Evolutionary conservation across 2,797 vertebrate species (phyloP).

Genomic region (Gymnothorax reevesii): DNA sequence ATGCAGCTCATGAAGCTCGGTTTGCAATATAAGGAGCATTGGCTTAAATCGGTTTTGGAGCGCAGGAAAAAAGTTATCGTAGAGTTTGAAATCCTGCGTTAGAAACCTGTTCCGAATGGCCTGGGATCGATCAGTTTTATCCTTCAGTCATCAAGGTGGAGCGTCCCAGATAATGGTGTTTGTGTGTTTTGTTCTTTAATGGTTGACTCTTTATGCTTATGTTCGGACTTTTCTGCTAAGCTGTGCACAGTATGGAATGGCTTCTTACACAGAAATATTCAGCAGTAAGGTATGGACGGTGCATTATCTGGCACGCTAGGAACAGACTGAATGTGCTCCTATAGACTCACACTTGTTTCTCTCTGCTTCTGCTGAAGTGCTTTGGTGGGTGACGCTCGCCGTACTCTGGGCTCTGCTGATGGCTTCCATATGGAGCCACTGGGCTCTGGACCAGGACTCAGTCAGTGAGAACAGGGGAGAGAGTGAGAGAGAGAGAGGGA

Average conservation of each 20-base stretch:
- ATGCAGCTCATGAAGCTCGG: not conserved
- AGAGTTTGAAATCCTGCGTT: too few species aligned
- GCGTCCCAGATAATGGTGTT: too few species aligned
- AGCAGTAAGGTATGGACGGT: not conserved
- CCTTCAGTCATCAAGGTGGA: too few species aligned
- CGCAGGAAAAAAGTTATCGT: not conserved
- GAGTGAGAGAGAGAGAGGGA: not conserved
- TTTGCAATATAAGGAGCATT: not conserved
- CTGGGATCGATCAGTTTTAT: too few species aligned
- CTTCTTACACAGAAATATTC: not conserved
- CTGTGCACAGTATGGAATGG: not conserved
- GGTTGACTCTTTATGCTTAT: not conserved
- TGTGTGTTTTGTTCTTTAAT: not conserved
- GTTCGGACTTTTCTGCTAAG: not conserved
- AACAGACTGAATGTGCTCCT: not conserved
- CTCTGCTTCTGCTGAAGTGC: not conserved
- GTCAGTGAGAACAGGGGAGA: not conserved
- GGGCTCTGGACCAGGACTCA: not conserved
- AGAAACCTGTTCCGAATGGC: too few species aligned
- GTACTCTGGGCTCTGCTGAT: not conserved
- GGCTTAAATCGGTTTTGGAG: not conserved
- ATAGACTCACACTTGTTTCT: not conserved
- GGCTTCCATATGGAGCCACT: slow-evolving; percentile 27
- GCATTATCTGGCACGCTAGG: not conserved
- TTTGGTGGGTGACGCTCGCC: not conserved